A percentile compares a stretch with the other conserved stretches of the same genome.
Evolutionary conservation across 1,140 invertebrate species (phyloP).

Genomic region (Leptestheria dahalacensis): DNA sequence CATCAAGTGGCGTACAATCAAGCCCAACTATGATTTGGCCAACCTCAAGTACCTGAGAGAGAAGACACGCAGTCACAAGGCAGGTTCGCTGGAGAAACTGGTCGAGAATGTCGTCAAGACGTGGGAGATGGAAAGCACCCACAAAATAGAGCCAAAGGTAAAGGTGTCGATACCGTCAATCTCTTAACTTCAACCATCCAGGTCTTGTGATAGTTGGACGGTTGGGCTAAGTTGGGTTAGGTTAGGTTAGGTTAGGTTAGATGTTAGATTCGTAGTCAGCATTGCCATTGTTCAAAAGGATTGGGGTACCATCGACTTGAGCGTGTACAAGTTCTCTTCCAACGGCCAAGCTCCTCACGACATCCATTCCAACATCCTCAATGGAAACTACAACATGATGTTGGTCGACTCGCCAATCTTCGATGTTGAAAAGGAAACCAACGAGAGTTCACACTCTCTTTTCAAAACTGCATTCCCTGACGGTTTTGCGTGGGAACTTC

Average conservation of each 20-base stretch:
- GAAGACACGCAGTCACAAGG: background rate
- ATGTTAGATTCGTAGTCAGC: too few species aligned
- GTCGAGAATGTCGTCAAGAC: conserved; percentile 9
- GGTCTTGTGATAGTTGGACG: too few species aligned
- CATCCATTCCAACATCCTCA: background rate
- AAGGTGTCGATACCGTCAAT: too few species aligned
- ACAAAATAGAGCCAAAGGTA: conserved; percentile 7
- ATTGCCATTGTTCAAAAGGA: too few species aligned
- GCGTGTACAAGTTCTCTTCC: background rate
- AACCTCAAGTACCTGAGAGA: background rate
- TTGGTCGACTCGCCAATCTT: background rate
- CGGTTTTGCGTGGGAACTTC: conserved; percentile 8
- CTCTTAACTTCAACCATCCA: too few species aligned
- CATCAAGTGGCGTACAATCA: background rate
- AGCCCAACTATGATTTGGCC: background rate
- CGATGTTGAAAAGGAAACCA: conserved; percentile 5
- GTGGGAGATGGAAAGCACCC: conserved; percentile 10
- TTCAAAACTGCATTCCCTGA: conserved; percentile 3
- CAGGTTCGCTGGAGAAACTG: conserved; percentile 5
- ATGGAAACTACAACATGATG: conserved; percentile 11
- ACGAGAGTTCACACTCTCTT: background rate
- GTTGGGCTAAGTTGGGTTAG: too few species aligned
- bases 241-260: too few species aligned
- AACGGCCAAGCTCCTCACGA: background rate
- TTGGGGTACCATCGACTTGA: background rate